A percentile compares a stretch with the other conserved stretches of the same genome.
phyloP scores from a whole-genome alignment of 2,797 vertebrate species.

The Psittacula derbiana region DNA sequence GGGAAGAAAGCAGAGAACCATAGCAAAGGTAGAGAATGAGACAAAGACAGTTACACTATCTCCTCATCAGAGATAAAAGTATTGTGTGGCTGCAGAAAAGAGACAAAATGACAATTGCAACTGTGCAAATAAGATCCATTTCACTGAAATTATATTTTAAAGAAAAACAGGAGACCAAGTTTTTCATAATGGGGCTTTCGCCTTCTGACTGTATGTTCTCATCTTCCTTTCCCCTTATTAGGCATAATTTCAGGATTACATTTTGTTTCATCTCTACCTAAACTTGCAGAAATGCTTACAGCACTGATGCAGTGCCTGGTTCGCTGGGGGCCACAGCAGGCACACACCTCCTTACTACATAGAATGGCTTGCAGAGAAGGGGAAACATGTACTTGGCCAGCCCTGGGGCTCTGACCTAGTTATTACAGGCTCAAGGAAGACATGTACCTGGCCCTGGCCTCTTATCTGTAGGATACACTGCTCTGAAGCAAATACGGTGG shows the following conservation, averaged over 20 bases:
- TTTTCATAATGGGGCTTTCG: constrained; percentile 39
- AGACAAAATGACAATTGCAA: constrained; percentile 42
- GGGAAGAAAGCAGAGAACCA: constrained; percentile 5
- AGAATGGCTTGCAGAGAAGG: not conserved
- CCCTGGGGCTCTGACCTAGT: too few species aligned
- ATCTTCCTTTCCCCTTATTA: constrained; percentile 10
- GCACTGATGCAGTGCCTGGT: not conserved
- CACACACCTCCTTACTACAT: accelerated
- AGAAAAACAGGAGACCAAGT: constrained; percentile 28
- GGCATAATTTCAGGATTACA: constrained; percentile 15
- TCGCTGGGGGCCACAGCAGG: not conserved
- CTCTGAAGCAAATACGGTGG: not conserved
- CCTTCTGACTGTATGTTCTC: constrained; percentile 27
- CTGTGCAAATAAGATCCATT: constrained; percentile 34
- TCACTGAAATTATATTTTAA: constrained; percentile 56
- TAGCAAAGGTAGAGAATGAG: constrained; percentile 25
- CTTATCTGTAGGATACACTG: not conserved
- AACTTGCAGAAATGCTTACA: not conserved
- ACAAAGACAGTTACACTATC: constrained; percentile 38
- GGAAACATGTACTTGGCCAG: accelerated
- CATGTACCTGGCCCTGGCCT: not conserved
- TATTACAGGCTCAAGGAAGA: not conserved
- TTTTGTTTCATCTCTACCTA: constrained; percentile 16
- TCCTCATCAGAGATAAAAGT: constrained; percentile 46
- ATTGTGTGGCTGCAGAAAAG: not conserved